These are phyloP conservation scores for Orchesella flavescens DNA, from an alignment of 2,888 invertebrate species.

Conservation along the genomic window DNA sequence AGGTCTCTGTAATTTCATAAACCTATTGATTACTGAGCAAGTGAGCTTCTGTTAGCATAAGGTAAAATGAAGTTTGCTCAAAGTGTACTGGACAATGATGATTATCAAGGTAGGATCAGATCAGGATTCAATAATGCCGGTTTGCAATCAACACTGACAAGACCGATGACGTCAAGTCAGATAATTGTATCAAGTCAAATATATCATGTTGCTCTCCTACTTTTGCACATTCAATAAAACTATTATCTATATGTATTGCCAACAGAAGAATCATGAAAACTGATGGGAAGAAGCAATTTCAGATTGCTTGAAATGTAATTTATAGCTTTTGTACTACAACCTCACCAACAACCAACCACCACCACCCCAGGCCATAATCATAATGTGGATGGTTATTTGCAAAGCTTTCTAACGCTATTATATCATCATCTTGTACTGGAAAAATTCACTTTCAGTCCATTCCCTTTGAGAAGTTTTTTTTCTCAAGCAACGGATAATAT, in stretches of 20 bases:
- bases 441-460: slow-evolving; percentile 33
- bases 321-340: too few species aligned
- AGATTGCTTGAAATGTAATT: too few species aligned
- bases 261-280: neutral
- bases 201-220: neutral
- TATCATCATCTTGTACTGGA: neutral
- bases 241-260: neutral
- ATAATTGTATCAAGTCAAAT: neutral
- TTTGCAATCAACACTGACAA: neutral
- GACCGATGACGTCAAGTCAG: neutral
- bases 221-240: neutral
- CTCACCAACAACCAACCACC: too few species aligned
- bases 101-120: neutral
- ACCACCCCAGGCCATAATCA: too few species aligned
- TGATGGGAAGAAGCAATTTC: too few species aligned
- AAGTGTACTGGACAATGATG: neutral
- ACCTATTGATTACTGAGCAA: neutral
- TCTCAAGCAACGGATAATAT: slow-evolving; percentile 2
- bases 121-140: too few species aligned
- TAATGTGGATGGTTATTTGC: too few species aligned
- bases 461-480: slow-evolving; percentile 1
- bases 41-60: neutral
- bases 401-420: neutral
- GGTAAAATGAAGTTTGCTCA: neutral
- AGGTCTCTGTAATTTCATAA: slow-evolving; percentile 19